phyloP scores from a whole-genome alignment of 2,113 vertebrate genomes.

The Elanoides forficatus region DNA sequence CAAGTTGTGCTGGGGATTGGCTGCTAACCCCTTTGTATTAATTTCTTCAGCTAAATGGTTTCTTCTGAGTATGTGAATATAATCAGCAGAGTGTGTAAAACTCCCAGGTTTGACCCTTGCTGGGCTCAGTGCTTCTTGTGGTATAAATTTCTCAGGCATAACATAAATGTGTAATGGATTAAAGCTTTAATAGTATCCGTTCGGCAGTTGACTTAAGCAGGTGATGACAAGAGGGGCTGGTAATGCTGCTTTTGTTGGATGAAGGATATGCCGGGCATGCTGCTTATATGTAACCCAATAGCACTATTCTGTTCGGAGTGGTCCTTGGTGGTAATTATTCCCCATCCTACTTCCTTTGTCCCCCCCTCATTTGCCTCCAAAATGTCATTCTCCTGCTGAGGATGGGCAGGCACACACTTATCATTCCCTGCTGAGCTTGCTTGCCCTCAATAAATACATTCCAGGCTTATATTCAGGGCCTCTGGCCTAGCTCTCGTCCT shows the following conservation, averaged over 20 bases:
- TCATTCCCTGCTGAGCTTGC: slow-evolving; percentile 53
- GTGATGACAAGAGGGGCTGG: slow-evolving; percentile 69
- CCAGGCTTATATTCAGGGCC: slow-evolving; percentile 19
- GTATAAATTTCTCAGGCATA: slow-evolving; percentile 65
- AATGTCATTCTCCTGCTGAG: slow-evolving; percentile 52
- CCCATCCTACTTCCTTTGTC: slow-evolving; percentile 34
- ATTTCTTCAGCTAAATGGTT: slow-evolving; percentile 53
- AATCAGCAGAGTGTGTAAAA: slow-evolving; percentile 64
- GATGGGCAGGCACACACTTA: slow-evolving; percentile 48
- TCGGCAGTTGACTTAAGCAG: slow-evolving; percentile 68
- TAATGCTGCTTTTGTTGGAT: slow-evolving; percentile 66
- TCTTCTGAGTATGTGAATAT: slow-evolving; percentile 67
- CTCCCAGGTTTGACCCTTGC: slow-evolving; percentile 53
- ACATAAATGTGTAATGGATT: slow-evolving; percentile 72
- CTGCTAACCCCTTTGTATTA: neutral
- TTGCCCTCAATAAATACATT: slow-evolving; percentile 57
- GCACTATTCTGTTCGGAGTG: slow-evolving; percentile 12
- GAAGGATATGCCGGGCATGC: slow-evolving; percentile 39
- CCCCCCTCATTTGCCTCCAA: slow-evolving; percentile 8
- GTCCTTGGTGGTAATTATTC: slow-evolving; percentile 60
- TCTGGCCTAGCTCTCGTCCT: slow-evolving; percentile 11
- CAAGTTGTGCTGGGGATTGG: neutral
- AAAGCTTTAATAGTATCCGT: slow-evolving; percentile 69
- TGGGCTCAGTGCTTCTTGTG: slow-evolving; percentile 58
- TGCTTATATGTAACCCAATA: slow-evolving; percentile 38